These are phyloP conservation scores for Galagoides demidoff DNA, from an alignment of 2,797 vertebrate species.

Conservation along the genomic window DNA sequence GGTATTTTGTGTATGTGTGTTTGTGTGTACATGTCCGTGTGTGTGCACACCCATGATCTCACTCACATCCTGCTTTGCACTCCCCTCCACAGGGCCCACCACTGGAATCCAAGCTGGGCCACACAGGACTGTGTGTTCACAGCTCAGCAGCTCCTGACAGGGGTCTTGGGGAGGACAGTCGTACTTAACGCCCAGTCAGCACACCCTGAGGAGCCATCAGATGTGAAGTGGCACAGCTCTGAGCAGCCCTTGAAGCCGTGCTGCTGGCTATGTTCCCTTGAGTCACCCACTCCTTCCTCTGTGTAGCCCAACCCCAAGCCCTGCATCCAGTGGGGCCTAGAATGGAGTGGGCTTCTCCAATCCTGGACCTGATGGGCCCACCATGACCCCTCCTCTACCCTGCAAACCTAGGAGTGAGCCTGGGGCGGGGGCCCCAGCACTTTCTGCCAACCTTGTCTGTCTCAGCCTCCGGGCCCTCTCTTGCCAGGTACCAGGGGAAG, in stretches of 20 bases:
- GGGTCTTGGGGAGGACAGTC: conserved; percentile 42
- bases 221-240: not conserved
- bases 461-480: not conserved
- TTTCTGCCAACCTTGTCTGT: not conserved
- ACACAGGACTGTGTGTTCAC: conserved; percentile 19
- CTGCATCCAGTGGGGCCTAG: not conserved
- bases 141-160: conserved; percentile 72
- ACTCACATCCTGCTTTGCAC: not conserved
- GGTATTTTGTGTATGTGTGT: not conserved
- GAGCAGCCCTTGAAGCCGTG: not conserved
- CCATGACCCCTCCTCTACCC: not conserved
- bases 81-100: not conserved
- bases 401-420: not conserved
- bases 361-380: not conserved
- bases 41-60: not conserved
- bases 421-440: not conserved
- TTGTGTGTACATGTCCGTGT: not conserved
- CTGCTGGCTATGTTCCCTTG: not conserved
- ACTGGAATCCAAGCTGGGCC: not conserved
- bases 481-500: not conserved
- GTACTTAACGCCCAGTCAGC: conserved; percentile 60
- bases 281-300: not conserved
- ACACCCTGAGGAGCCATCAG: conserved; percentile 20
- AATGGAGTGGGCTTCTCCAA: not conserved
- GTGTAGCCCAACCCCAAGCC: not conserved